phyloP scores from a whole-genome alignment of 2,888 invertebrate genomes.

The Hirudinaria manillensis region DNA sequence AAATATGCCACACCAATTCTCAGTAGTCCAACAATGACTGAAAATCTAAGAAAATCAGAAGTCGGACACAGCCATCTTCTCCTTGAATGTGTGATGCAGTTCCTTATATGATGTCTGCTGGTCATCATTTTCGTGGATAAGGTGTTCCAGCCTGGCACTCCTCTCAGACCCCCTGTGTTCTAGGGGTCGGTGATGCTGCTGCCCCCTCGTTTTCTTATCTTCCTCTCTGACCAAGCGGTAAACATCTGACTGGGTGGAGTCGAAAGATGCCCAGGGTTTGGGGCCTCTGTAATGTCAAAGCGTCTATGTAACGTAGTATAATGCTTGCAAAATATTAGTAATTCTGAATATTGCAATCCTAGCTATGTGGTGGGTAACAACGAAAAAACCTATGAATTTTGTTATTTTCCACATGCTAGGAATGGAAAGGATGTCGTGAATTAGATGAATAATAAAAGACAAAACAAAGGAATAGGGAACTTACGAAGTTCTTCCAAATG shows the following conservation, averaged over 20 bases:
- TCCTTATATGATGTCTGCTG: constrained; percentile 11
- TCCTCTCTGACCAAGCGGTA: constrained; percentile 38
- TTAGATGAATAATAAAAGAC: no score
- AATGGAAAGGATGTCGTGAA: no score
- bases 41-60: background rate
- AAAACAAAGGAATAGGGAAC: no score
- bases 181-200: background rate
- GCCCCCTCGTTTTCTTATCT: constrained; percentile 32
- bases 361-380: no score
- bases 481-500: background rate
- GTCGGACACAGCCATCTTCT: constrained; percentile 2
- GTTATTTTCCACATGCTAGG: no score
- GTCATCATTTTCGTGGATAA: constrained; percentile 27
- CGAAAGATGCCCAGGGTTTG: constrained; percentile 32
- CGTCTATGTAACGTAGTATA: no score
- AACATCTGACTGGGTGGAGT: constrained; percentile 38
- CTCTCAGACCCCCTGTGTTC: background rate
- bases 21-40: background rate
- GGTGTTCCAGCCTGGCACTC: constrained; percentile 26
- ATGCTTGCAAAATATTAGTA: no score
- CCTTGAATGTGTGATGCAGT: background rate
- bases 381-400: no score
- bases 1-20: no score
- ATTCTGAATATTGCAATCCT: no score
- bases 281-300: constrained; percentile 20